These are phyloP conservation scores for Trachythela sp. DNA, from an alignment of 64 coral and sea anemone species.

Conservation along the genomic window DNA sequence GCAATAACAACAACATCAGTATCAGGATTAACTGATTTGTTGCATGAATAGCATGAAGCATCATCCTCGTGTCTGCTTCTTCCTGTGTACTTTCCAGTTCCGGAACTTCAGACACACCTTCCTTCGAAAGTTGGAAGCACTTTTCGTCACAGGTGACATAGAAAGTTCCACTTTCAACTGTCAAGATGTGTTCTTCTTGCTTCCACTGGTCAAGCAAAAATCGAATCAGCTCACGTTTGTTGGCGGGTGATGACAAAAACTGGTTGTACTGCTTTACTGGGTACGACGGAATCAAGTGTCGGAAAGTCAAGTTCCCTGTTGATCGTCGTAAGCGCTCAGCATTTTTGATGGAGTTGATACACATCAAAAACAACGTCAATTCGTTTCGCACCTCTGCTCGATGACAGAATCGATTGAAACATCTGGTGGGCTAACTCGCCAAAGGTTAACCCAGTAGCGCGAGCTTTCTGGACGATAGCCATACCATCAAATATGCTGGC, in stretches of 20 bases:
- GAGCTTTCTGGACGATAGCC: constrained; percentile 38
- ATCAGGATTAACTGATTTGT: background rate
- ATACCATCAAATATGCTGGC: constrained; percentile 45
- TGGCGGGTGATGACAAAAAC: constrained; percentile 26
- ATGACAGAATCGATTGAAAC: constrained; percentile 23
- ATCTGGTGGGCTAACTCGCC: constrained; percentile 30
- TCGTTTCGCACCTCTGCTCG: constrained; percentile 9
- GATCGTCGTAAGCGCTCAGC: constrained; percentile 35
- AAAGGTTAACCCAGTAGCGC: constrained; percentile 43
- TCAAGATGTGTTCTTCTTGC: background rate
- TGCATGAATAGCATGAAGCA: constrained; percentile 29
- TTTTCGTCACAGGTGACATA: constrained; percentile 18
- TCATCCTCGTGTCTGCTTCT: constrained; percentile 29
- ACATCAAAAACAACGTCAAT: constrained; percentile 60
- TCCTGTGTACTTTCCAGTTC: constrained; percentile 24
- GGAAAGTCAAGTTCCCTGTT: constrained; percentile 1
- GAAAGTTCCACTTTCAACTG: constrained; percentile 4
- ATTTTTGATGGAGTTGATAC: constrained; percentile 59
- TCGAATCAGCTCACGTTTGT: constrained; percentile 41
- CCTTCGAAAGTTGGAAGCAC: background rate
- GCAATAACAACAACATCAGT: constrained; percentile 31
- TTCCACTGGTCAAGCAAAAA: constrained; percentile 44
- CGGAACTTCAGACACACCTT: background rate
- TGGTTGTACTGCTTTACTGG: constrained; percentile 41
- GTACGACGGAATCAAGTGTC: constrained; percentile 24